Conservation (phyloP, 2,113 vertebrate species). For the Stictonetta naevosa region DNA sequence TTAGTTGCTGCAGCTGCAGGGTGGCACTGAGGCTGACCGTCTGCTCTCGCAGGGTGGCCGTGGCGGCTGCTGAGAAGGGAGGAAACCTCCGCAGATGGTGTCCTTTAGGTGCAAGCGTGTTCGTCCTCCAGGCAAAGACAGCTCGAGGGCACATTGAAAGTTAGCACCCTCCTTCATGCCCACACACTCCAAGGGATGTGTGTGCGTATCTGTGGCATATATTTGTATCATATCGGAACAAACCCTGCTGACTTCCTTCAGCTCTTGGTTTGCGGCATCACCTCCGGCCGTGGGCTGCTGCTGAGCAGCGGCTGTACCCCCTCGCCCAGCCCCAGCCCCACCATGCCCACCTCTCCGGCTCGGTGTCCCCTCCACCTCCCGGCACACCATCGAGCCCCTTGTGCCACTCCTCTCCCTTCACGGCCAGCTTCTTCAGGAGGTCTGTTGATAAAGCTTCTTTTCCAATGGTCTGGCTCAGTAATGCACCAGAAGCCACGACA, state of each 20-base stretch:
- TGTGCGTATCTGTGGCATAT: accelerated
- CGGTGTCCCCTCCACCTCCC: accelerated
- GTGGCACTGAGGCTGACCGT: background rate
- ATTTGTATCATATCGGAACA: accelerated
- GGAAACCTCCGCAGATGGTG: background rate
- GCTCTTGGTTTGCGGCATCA: background rate
- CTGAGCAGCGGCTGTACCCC: background rate
- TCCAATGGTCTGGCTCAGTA: background rate
- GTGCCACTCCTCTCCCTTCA: background rate
- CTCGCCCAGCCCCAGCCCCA: accelerated
- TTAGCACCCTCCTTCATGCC: background rate
- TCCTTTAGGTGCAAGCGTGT: background rate
- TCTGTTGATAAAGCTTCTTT: background rate
- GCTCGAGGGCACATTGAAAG: accelerated
- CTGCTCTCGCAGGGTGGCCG: background rate
- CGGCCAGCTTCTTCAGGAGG: accelerated
- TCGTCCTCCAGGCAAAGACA: background rate
- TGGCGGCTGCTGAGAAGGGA: background rate
- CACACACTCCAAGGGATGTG: accelerated
- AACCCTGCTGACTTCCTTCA: background rate
- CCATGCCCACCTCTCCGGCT: accelerated
- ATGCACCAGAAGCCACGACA: background rate
- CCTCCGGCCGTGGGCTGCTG: background rate
- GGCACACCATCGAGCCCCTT: accelerated
- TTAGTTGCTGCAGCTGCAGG: background rate